Evolutionary conservation across 2,797 vertebrate genomes (phyloP).

Genomic region (Molossus alvarezi): DNA sequence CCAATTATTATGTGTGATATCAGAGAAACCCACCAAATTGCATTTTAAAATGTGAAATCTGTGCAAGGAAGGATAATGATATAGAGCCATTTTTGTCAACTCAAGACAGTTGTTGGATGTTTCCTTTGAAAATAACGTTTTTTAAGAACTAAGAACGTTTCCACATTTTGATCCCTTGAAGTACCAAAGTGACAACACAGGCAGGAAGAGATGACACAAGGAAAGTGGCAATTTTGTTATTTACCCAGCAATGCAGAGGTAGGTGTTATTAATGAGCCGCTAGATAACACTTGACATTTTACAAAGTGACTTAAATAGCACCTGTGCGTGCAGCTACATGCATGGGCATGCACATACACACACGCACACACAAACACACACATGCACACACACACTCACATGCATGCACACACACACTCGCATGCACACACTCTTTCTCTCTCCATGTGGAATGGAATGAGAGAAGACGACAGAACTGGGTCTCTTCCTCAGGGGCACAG

Average conservation of each 20-base stretch:
- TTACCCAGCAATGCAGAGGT: conserved; percentile 79
- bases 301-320: conserved; percentile 76
- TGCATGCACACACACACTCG: not conserved
- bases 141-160: conserved; percentile 71
- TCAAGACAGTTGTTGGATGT: conserved; percentile 33
- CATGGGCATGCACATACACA: not conserved
- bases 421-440: not conserved
- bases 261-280: conserved; percentile 74
- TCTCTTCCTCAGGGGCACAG: not conserved
- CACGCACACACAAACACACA: not conserved
- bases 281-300: conserved; percentile 78
- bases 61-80: conserved; percentile 59
- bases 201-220: conserved; percentile 70
- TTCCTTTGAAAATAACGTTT: conserved; percentile 81
- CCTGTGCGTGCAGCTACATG: accelerated
- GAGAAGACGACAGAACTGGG: not conserved
- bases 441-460: not conserved
- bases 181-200: conserved; percentile 77
- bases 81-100: conserved; percentile 66
- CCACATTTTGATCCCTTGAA: conserved; percentile 79
- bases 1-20: conserved; percentile 83
- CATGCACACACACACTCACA: not conserved
- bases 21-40: conserved; percentile 64
- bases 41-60: conserved; percentile 77
- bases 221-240: conserved; percentile 82